These are phyloP conservation scores for Pipistrellus kuhlii DNA, from an alignment of 2,797 vertebrate species.

Conservation along the genomic window DNA sequence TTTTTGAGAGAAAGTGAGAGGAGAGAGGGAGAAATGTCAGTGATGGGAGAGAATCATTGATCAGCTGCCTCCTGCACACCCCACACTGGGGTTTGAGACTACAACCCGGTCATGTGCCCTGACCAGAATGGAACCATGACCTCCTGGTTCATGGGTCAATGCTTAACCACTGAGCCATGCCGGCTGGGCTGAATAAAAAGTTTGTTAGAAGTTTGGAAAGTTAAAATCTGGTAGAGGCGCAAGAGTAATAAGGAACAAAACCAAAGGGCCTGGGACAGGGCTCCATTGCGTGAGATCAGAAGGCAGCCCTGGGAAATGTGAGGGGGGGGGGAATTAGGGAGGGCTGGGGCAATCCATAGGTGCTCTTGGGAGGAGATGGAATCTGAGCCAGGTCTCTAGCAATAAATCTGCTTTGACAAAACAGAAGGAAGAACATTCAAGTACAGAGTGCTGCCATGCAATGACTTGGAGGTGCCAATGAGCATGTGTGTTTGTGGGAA, in stretches of 20 bases:
- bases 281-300: background rate
- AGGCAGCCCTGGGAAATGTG: background rate
- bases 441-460: background rate
- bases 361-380: background rate
- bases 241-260: background rate
- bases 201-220: background rate
- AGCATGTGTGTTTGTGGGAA: background rate
- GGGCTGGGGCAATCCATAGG: background rate
- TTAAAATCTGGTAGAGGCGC: background rate
- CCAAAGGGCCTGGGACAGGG: background rate
- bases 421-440: constrained; percentile 34
- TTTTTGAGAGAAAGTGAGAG: too few relatives aligned
- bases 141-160: too few relatives aligned
- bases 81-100: too few relatives aligned
- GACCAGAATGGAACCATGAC: too few relatives aligned
- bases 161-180: too few relatives aligned
- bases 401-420: constrained; percentile 24
- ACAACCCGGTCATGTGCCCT: too few relatives aligned
- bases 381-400: background rate
- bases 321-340: background rate
- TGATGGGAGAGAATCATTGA: too few relatives aligned
- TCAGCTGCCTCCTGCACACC: too few relatives aligned
- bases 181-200: background rate
- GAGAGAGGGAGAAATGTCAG: too few relatives aligned
- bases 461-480: background rate